Evolutionary conservation across 2,113 vertebrate species (phyloP).

Genomic region (Phoxinus phoxinus): DNA sequence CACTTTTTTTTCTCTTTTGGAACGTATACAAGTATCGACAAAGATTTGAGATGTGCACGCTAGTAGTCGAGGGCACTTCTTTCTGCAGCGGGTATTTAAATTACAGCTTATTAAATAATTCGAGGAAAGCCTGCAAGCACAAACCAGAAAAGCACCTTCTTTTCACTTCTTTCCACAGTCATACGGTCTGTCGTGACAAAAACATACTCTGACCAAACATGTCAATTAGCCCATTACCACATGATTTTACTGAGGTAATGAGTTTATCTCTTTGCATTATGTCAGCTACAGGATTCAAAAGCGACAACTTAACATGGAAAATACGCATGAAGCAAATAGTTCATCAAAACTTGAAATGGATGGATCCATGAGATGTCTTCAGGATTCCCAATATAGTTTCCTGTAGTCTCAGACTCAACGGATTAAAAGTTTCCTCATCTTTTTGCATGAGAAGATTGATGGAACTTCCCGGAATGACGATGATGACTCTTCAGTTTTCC

Average conservation of each 20-base stretch:
- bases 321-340: slow-evolving; percentile 1
- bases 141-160: slow-evolving; percentile 44
- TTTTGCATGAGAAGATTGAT: neutral
- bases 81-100: slow-evolving; percentile 22
- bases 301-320: neutral
- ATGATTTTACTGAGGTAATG: slow-evolving; percentile 14
- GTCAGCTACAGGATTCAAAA: neutral
- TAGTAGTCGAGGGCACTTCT: slow-evolving; percentile 18
- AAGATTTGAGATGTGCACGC: neutral
- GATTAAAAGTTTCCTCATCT: neutral
- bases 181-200: slow-evolving; percentile 35
- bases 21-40: neutral
- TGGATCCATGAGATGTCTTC: neutral
- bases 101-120: slow-evolving; percentile 28
- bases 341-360: neutral
- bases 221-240: slow-evolving; percentile 20
- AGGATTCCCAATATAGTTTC: neutral
- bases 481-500: neutral
- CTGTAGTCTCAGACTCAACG: neutral
- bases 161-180: slow-evolving; percentile 50
- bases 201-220: slow-evolving; percentile 5
- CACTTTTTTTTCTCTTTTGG: neutral
- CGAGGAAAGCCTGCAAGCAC: slow-evolving; percentile 35
- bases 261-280: slow-evolving; percentile 13
- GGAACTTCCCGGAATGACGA: slow-evolving; percentile 14